Evolutionary conservation across 2,113 vertebrate species (phyloP), one percentile per base, ranked within the genome.

Genomic region (Elachura formosa): DNA sequence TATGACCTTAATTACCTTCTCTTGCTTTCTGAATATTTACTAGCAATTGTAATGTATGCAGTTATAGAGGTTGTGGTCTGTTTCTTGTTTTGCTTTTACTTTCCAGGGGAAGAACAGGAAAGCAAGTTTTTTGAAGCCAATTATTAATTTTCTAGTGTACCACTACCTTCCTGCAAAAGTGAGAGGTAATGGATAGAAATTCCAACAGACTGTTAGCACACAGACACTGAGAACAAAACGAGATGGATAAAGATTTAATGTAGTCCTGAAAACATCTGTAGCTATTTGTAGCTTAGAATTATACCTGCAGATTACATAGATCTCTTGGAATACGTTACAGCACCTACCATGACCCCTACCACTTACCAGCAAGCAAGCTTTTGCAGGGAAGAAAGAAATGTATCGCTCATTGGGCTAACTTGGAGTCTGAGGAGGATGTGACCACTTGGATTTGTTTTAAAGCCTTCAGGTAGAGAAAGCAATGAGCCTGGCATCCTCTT

Each of bases 71-170:
- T 11, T 86, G 46, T 33, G 31, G 54, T 68, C 68, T 84, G 21
- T 76, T 79, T 92, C 76, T 76, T 41, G 10, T 31, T 76, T 40
- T 88, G 48, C 49, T 94, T 96, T 75, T 91, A 76, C 91, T 96
- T 91, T 93, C 71, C 40, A 67, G 49, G 61, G 46, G 43, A 73
- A 96, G 71, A 84, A 79, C 31, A 77, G 26, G 56, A 93, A 94
- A 88, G 21, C 22, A 55, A 20, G 2, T 68, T 94, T 87, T 92
- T 46, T 67, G 4, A 94, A 95, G 17, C 36, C 82, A 80, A 84
- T 91, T 89, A 92, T 72, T 94, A 83, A 90, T 94, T 96, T 95
- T 63, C 74, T 72, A 56, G 72, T 91, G 46, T 58, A 69, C 11
- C 36, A 17, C 64, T 90, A 29, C 91, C 74, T 91, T 86, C 58